A percentile compares a stretch with the other conserved stretches of the same genome.
phyloP scores from a whole-genome alignment of 1,140 invertebrate species.

The Cydia fagiglandana region DNA sequence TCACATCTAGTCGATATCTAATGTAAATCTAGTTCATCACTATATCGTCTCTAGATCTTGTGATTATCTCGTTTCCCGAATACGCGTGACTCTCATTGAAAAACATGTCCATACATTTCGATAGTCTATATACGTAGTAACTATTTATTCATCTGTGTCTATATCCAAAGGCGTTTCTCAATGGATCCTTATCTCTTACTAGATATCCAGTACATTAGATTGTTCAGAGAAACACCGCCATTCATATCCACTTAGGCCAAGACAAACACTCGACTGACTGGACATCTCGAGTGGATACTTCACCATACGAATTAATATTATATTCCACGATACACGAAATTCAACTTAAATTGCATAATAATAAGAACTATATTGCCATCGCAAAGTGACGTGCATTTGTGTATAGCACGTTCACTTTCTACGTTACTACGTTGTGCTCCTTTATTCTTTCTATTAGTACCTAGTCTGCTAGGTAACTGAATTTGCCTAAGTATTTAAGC shows the following conservation, averaged over 20 bases:
- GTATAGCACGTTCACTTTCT: constrained; percentile 21
- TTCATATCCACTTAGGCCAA: constrained; percentile 23
- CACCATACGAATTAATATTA: constrained; percentile 1
- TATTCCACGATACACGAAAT: neutral
- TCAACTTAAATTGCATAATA: neutral
- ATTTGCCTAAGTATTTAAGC: neutral
- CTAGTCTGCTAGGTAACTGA: neutral
- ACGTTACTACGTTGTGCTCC: constrained; percentile 14
- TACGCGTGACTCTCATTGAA: too few species aligned
- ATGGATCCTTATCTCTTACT: constrained; percentile 31
- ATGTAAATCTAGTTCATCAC: too few species aligned
- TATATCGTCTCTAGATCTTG: too few species aligned
- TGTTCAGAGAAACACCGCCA: constrained; percentile 23
- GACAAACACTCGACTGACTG: constrained; percentile 25
- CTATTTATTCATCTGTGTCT: too few species aligned
- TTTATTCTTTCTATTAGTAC: constrained; percentile 25
- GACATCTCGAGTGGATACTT: constrained; percentile 25
- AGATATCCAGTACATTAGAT: constrained; percentile 34
- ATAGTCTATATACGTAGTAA: too few species aligned
- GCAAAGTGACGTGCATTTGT: neutral
- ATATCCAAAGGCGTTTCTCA: neutral
- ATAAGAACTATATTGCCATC: neutral
- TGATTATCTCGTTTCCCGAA: too few species aligned
- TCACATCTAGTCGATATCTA: too few species aligned
- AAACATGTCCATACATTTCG: neutral